Percentiles rank a stretch among this genome's conserved stretches.
phyloP scores from a whole-genome alignment of 2,113 vertebrate species.

The Festucalex cinctus region DNA sequence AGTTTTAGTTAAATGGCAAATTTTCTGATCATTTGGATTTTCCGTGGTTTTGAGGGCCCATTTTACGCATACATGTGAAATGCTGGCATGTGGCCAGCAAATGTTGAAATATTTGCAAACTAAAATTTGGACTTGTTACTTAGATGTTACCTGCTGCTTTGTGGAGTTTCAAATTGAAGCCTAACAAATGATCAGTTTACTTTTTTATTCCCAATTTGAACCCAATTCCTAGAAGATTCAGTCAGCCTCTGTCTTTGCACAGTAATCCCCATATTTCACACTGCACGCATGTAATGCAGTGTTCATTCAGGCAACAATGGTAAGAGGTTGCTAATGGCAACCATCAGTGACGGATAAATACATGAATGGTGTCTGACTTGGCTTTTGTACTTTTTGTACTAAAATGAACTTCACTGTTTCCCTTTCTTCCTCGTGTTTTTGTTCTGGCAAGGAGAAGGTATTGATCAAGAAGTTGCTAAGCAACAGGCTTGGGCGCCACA shows the following conservation, averaged over 20 bases:
- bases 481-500: slow-evolving; percentile 72
- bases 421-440: slow-evolving; percentile 61
- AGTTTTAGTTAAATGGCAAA: not conserved
- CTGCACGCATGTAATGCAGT: slow-evolving; percentile 25
- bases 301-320: slow-evolving; percentile 37
- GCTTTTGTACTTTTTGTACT: slow-evolving; percentile 60
- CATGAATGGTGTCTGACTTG: slow-evolving; percentile 45
- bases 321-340: slow-evolving; percentile 47
- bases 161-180: not conserved
- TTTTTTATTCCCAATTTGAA: not conserved
- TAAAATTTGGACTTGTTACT: not conserved
- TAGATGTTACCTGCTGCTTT: not conserved
- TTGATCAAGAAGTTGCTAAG: slow-evolving; percentile 80
- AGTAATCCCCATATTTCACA: slow-evolving; percentile 27
- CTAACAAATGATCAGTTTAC: not conserved
- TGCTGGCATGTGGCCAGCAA: not conserved
- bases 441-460: slow-evolving; percentile 70
- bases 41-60: not conserved
- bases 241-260: slow-evolving; percentile 5
- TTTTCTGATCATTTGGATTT: not conserved
- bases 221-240: slow-evolving; percentile 9
- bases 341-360: slow-evolving; percentile 39
- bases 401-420: slow-evolving; percentile 66
- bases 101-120: not conserved
- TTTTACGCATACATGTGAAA: not conserved